Base-by-base conservation (phyloP, 23 tunicate genomes). In the Diplosoma virens region DNA sequence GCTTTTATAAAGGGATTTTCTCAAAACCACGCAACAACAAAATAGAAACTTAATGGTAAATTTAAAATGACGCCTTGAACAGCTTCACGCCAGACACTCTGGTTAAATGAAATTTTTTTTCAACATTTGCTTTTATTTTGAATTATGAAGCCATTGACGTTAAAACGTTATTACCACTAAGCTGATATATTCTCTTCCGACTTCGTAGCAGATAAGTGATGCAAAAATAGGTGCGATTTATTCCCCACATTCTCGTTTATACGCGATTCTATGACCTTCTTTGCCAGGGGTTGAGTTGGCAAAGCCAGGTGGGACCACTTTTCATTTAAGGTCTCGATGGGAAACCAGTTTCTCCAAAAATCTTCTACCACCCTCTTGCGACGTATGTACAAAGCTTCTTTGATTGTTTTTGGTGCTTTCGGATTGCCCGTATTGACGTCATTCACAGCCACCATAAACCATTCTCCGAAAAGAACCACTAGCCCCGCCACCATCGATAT, bases 401-500 rank as follows among this genome's bases (percentile, higher is more conserved):
- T 22, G 4, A 84, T 56, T n/a, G 90, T 41, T 54, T 90, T 77
- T 1, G 97, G 97, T 23, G 90, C 97, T 0, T 46, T 72, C 9
- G 59, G 71, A 47, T 79, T 76, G 25, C 41, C 32, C 14, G 35
- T 66, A 25, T 90, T 55, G 24, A 90, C 97, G 79, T 90, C 97
- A 17, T 52, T 48, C 1, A 66, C 71, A 2, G 47, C 47, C 18
- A 84, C 87, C 18, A 74, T 48, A 26, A 74, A 14, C 97, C 97
- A 92, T 37, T 92, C 97, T 2, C 67, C 56, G 1, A 59, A 29
- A 0, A 92, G 81, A n/a, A 92, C 30, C 1, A 85, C 32, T 24
- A 85, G 16, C 4, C 97, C 97, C 1, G 61, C 47, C 3, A 18
- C 81, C 97, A 92, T 92, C 0, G 84, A 73, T 1, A 75, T 29